Base-by-base conservation (phyloP, 2,888 invertebrate genomes). In the Neocrepidodera transversa region DNA sequence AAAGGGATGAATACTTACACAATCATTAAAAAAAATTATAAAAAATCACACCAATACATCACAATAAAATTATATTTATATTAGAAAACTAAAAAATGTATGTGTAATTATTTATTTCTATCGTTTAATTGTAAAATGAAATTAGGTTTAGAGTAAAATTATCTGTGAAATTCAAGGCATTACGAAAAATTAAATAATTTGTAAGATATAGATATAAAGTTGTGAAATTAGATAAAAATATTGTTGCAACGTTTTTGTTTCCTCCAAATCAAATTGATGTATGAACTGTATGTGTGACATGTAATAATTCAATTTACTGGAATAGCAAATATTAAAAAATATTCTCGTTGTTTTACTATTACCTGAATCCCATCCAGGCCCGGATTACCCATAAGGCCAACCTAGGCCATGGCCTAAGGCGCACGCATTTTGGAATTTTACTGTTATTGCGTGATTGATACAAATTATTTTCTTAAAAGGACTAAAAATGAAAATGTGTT, bases 231-330 rank as follows among this genome's bases (percentile, higher is more conserved):
- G 69, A 68, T 67, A 69, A 70, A 74, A 71, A 45, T 26, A 45
- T 69, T 70, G 74, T 74, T 74, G 71, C 68, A 71, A 74, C 72
- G 71, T 71, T 74, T 74, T 71, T 68, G 68, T 71, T 72, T 68
- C 51, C 50, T 67, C 62, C 62, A 68, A 66, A 72, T 70, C 68
- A 74, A 75, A 73, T 74, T 73, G 74, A 75, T 77, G 76, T 77
- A 77, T 76, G 76, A 75, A 63, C 13, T 73, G 70, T 76, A 76
- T 75, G 76, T 76, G 76, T 77, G 76, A 75, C 76, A 74, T 72
- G 74, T 76, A 76, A 73, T 70, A 71, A 75, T 73, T 75, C 75
- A 75, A 74, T 71, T 74, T 73, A 76, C 72, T 75, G 74, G 75
- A 76, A 76, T 77, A 77, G 76, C 76, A 76, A 76, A 75, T 70